These are phyloP conservation scores for Cardinalis cardinalis DNA, from an alignment of 2,113 vertebrate genomes.

Conservation along the genomic window DNA sequence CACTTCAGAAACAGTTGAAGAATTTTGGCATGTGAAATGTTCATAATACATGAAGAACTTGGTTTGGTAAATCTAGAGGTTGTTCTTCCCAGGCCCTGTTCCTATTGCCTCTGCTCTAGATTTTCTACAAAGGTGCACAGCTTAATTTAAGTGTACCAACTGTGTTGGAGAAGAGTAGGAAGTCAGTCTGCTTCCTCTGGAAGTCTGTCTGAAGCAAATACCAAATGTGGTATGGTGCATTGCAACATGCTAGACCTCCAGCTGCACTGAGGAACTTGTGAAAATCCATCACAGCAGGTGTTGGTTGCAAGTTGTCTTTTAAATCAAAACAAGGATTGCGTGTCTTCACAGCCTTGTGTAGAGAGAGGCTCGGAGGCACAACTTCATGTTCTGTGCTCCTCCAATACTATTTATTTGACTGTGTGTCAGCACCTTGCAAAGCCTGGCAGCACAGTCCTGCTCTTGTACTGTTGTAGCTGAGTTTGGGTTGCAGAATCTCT, in stretches of 20 bases:
- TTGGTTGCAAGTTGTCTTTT: neutral
- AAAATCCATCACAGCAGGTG: constrained; percentile 4
- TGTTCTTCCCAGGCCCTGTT: neutral
- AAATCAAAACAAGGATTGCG: neutral
- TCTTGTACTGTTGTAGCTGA: neutral
- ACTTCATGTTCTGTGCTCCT: neutral
- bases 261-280: neutral
- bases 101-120: neutral
- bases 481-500: neutral
- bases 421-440: neutral
- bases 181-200: neutral
- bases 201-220: neutral
- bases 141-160: neutral
- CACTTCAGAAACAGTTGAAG: neutral
- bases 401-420: neutral
- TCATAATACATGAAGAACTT: neutral
- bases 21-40: neutral
- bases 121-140: neutral
- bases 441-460: neutral
- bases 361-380: neutral
- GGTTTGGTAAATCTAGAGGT: neutral
- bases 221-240: neutral
- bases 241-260: neutral
- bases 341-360: neutral
- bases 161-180: neutral